Evolutionary conservation across 1,140 invertebrate genomes (phyloP), one percentile per base, ranked within the genome.

Genomic region (Oryctes rhinoceros): DNA sequence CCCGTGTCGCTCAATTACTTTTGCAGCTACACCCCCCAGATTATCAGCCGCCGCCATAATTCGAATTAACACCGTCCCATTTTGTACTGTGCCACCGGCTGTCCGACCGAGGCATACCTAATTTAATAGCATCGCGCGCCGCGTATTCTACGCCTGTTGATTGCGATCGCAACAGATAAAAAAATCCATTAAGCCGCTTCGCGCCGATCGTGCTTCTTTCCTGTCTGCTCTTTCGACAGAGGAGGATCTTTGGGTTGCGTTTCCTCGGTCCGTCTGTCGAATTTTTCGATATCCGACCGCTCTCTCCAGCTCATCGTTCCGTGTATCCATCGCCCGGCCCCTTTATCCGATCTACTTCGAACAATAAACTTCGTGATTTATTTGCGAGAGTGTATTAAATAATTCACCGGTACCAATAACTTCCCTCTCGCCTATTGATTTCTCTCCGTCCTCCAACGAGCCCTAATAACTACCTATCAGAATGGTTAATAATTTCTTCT

Each of bases 331-430:
- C 24, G 20, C 35, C 35, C 24, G 24, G 24, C 24, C 7, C 30
- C 24, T 10, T 71, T 71, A 20, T 71, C 65, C 24, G 20, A 71
- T 71, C 35, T 24, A 30, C 30, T 71, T 24, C 65, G 35, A 71
- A 71, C 65, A 71, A 71, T 71, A 71, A 71, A 35, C 65, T 71
- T 71, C 4, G 9, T 35, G 65, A 71, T 71, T 71, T 71, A 71
- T 71, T 37, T 30, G 65, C 65, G 7, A 30, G 20, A 71, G 65
- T 35, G 65, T 71, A 71, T 71, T 71, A 71, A 71, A 71, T 71
- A 71, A 71, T 71, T 71, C 35, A 71, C 24, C 15, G 5, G 20
- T 9, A 20, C 20, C 65, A 71, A 35, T 35, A 71, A 71, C 24
- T 37, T 71, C 6, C 7, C n/a, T 71, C 65, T 20, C 24, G 15